phyloP scores from a whole-genome alignment of 2,888 invertebrate genomes.

The Stenolophus ochropezus region DNA sequence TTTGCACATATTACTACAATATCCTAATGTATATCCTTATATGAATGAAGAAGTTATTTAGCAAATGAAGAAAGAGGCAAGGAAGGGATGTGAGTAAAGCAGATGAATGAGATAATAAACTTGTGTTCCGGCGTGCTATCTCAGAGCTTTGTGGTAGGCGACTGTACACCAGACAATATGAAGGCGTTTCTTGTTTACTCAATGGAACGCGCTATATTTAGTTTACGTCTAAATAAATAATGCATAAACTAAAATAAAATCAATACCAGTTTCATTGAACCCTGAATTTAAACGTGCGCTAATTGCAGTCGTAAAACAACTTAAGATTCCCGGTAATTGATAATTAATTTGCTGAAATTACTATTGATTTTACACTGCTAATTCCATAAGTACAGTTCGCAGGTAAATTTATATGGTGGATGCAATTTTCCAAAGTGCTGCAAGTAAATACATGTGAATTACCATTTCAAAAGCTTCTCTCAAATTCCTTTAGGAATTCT shows the following conservation, averaged over 20 bases:
- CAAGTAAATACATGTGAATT: background rate
- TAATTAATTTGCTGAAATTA: slow-evolving; percentile 28
- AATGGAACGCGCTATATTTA: background rate
- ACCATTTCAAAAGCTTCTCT: background rate
- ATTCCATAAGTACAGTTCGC: background rate
- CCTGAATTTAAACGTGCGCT: slow-evolving; percentile 4
- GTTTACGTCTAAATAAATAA: background rate
- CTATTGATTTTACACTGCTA: slow-evolving; percentile 15
- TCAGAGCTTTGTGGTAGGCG: background rate
- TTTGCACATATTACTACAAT: no score
- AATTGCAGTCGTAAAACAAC: background rate
- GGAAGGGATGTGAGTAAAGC: no score
- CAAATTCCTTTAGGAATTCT: background rate
- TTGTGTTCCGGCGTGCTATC: background rate
- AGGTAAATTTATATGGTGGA: background rate
- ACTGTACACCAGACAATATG: background rate
- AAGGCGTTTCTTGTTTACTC: background rate
- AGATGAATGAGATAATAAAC: background rate
- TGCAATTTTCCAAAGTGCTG: background rate
- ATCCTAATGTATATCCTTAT: no score
- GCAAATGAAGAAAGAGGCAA: no score
- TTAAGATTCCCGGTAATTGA: slow-evolving; percentile 15
- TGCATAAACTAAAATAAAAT: background rate
- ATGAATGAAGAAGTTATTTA: no score
- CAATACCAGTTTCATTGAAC: slow-evolving; percentile 17